Conservation (phyloP, 2,113 vertebrate species). For the Morone saxatilis region DNA sequence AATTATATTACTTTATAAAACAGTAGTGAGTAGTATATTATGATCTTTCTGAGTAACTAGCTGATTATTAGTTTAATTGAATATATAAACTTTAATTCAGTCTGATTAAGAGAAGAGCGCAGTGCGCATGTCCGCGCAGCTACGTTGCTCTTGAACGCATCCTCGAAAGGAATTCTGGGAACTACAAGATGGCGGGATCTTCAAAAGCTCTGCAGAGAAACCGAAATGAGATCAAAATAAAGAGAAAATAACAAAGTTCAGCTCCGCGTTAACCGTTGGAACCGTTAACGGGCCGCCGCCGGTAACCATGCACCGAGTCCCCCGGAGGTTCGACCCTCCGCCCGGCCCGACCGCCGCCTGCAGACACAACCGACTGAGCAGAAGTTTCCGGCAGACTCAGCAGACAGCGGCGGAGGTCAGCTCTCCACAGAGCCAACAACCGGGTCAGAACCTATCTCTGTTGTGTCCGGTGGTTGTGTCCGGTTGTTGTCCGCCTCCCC, state of each 20-base stretch:
- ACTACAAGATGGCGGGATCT: slow-evolving; percentile 69
- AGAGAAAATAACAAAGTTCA: background rate
- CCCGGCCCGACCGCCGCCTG: background rate
- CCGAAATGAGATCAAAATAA: background rate
- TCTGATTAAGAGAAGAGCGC: too few species aligned
- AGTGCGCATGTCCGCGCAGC: background rate
- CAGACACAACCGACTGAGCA: slow-evolving; percentile 74
- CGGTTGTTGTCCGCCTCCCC: background rate
- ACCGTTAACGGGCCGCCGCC: background rate
- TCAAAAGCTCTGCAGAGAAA: background rate
- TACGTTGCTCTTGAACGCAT: slow-evolving; percentile 16
- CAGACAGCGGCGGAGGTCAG: slow-evolving; percentile 13
- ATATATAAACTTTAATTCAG: too few species aligned
- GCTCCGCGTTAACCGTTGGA: fast-evolving
- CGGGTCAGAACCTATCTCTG: slow-evolving; percentile 5
- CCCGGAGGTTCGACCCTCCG: background rate
- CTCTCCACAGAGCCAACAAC: background rate
- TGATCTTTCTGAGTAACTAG: too few species aligned
- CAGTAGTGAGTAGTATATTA: too few species aligned
- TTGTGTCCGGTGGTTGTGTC: background rate
- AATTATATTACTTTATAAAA: too few species aligned
- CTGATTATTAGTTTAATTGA: too few species aligned
- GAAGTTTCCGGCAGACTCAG: slow-evolving; percentile 62
- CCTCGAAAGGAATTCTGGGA: slow-evolving; percentile 56
- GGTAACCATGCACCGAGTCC: slow-evolving; percentile 2